Base-by-base conservation (phyloP, 2,113 vertebrate species). In the Rissa tridactyla region DNA sequence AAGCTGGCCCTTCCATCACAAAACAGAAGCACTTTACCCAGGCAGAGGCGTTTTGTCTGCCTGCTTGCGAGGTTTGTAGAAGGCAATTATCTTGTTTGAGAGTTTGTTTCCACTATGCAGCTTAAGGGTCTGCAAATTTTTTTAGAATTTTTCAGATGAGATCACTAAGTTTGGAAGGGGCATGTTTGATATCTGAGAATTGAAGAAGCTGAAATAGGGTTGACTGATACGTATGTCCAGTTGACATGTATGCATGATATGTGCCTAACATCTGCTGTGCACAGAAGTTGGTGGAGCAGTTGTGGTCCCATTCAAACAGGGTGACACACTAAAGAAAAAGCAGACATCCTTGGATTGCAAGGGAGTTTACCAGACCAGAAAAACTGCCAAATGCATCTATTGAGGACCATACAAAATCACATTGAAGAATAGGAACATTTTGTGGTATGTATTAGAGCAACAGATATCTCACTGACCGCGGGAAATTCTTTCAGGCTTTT, bases 181-280 rank as follows among this genome's bases (percentile, higher is more conserved):
- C 16, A 15, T 16, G 8, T 68, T 64, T 76, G 38, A 42, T 38
- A 84, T 55, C n/a, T 88, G 66, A 47, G 34, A 49, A 86, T 15
- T 15, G 27, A 77, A 69, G 36, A 61, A 36, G 30, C 6, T 91
- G 81, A 81, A 91, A 40, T 5, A 61, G 8, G 11, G 23, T 21
- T 83, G 51, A 52, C 6, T 30, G 71, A 14, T 2, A 18, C 2
- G 9, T 78, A 54, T 2, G 2, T 25, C 34, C 30, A n/a, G 22
- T 51, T 82, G 25, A 26, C 27, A 4, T 2, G 4, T 75, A n/a
- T 0, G 0, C 2, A 1, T n/a, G 42, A 49, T 32, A 20, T 4
- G 9, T 1, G 4, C 16, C 11, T 66, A 47, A 71, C 30, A 76
- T 77, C 34, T 89, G 71, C 3, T 70, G 42, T 19, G 6, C 3